Base-by-base conservation (phyloP, 1,140 invertebrate genomes). In the Neodiprion pinetum region DNA sequence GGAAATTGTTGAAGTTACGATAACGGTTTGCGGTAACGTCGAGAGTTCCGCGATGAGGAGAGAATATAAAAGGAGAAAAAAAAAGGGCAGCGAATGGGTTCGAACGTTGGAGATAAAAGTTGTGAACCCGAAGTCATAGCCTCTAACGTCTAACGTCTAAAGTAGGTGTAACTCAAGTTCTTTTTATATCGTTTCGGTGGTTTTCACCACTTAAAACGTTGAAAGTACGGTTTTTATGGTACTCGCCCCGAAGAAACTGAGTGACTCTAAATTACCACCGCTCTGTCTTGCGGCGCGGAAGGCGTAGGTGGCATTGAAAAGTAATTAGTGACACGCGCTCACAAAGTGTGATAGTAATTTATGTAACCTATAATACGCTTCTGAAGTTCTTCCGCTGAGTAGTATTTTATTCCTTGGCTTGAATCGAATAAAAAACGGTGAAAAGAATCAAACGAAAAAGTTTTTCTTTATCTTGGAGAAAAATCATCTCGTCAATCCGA, bases 131-230 rank as follows among this genome's bases (percentile, higher is more conserved):
- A 12, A 61, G 53, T 61, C 11, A 61, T 61, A 61, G 53, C 53
- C 28, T 40, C 28, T 40, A 40, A 40, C 28, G 28, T 40, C 28
- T 40, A 40, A 40, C 28, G 28, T 40, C 28, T 40, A 40, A 40
- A 40, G 28, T 61, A 17, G 53, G 53, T 61, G 11, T 61, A 61
- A 40, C 28, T 40, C 28, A 61, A 61, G 53, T 61, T 61, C 53
- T 61, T 61, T 61, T 61, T 61, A 61, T 61, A 17, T 61, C 11
- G 53, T 61, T 61, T 61, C 53, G n/a, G 53, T 61, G 53, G 53
- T 61, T 61, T 61, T 61, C 53, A 61, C 11, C 53, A 61, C 53
- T 61, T 61, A 61, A 61, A 17, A 61, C 53, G n/a, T 17, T 12
- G n/a, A 40, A 61, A 61, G 53, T 61, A 61, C 53, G 28, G 11